Base-by-base conservation (phyloP, 2,888 invertebrate genomes). In the Pimpla rufipes region DNA sequence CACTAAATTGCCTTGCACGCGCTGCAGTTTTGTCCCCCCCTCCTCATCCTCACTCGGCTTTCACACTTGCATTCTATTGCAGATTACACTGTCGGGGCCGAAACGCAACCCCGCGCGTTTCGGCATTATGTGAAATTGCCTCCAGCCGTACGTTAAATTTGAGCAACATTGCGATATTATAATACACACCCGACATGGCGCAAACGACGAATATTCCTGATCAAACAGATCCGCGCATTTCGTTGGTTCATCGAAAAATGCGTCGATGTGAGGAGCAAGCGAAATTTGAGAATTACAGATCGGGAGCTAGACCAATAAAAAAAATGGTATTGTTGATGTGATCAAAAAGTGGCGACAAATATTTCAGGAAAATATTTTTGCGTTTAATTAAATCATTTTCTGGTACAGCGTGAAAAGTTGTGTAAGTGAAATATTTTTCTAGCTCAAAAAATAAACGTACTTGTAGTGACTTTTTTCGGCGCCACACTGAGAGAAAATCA, bases 81-180 rank as follows among this genome's bases (percentile, higher is more conserved):
- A 62, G 66, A 73, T 67, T 50, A 37, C 29, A 5, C 59, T 62
- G 35, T 73, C 71, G 40, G 21, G 40, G 40, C 21, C n/a, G 50
- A 55, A 59, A 66, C n/a, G 13, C 66, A 13, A 2, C 13, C 35
- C 57, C 66, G 29, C 29, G 29, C 13, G 13, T 21, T 23, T 23
- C 11, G 4, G 21, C 11, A 42, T 81, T 70, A 64, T 68, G 64
- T 57, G 67, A 18, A 81, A 73, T 45, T 77, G 37, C 67, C 66
- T 59, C 57, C 42, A 45, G 45, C 29, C 77, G 18, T 62, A 77
- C 57, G 55, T 76, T 76, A 66, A 42, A 57, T 23, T 40, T 10
- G 16, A 10, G 18, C 35, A 10, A 66, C n/a, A 16, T 5, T 29
- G 35, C 35, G 50, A 18, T 16, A 37, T 8, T 35, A 18, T 50